Evolutionary conservation across 2,113 vertebrate genomes (phyloP).

Genomic region (Vombatus ursinus): DNA sequence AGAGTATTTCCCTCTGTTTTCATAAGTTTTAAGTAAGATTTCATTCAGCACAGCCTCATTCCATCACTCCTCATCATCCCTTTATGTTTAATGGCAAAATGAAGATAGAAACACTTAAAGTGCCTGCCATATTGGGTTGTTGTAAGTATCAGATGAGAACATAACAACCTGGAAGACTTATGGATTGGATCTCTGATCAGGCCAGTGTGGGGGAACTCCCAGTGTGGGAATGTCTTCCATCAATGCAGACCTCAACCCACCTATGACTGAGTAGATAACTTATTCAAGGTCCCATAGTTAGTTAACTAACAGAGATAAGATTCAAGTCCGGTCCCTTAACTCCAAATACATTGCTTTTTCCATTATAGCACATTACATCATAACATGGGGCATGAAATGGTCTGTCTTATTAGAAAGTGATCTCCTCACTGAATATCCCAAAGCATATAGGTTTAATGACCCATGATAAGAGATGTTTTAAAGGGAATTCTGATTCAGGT

Average conservation of each 20-base stretch:
- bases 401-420: too few relatives aligned
- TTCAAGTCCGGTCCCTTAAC: too few relatives aligned
- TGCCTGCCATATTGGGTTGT: background rate
- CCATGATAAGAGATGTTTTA: background rate
- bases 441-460: background rate
- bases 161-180: background rate
- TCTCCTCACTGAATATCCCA: background rate
- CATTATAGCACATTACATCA: too few relatives aligned
- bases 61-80: background rate
- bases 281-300: too few relatives aligned
- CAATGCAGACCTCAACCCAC: too few relatives aligned
- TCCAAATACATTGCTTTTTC: too few relatives aligned
- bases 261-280: too few relatives aligned
- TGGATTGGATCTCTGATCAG: background rate
- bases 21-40: background rate
- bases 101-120: background rate
- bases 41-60: background rate
- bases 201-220: too few relatives aligned
- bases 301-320: too few relatives aligned
- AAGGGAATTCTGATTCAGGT: background rate
- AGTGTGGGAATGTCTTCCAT: too few relatives aligned
- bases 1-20: background rate
- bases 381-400: too few relatives aligned
- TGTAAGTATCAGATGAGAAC: background rate
- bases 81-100: background rate